Evolutionary conservation across 1,140 invertebrate genomes (phyloP).

Genomic region (Eufriesea mexicana): DNA sequence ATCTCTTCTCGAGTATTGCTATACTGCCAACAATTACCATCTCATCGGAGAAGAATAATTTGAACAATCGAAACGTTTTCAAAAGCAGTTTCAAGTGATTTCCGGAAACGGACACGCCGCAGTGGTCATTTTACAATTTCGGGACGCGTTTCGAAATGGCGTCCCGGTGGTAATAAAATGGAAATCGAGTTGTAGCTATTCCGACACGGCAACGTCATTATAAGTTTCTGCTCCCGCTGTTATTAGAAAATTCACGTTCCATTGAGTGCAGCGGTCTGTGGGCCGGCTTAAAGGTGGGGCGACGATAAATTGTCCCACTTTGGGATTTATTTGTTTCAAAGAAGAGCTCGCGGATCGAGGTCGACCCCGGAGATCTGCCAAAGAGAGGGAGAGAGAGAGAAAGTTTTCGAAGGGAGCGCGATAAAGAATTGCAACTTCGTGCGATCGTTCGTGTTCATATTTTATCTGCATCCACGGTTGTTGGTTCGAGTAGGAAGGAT

Average conservation of each 20-base stretch:
- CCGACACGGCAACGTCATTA: neutral
- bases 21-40: too few species aligned
- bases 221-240: neutral
- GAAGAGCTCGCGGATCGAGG: neutral
- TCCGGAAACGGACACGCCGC: too few species aligned
- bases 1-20: too few species aligned
- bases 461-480: neutral
- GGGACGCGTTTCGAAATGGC: neutral
- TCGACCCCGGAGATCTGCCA: neutral
- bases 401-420: neutral
- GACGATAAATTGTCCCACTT: conserved; percentile 46
- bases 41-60: too few species aligned
- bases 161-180: neutral
- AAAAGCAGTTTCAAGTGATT: neutral
- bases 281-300: neutral
- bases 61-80: too few species aligned
- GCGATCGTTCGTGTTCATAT: neutral
- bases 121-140: neutral
- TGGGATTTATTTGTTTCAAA: conserved; percentile 37
- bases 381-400: too few species aligned
- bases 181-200: neutral
- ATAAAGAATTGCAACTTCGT: conserved; percentile 10
- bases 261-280: neutral
- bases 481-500: neutral
- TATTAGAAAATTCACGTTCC: conserved; percentile 37